Conservation (phyloP, 2,113 vertebrate species). For the Sclerurus mexicanus region DNA sequence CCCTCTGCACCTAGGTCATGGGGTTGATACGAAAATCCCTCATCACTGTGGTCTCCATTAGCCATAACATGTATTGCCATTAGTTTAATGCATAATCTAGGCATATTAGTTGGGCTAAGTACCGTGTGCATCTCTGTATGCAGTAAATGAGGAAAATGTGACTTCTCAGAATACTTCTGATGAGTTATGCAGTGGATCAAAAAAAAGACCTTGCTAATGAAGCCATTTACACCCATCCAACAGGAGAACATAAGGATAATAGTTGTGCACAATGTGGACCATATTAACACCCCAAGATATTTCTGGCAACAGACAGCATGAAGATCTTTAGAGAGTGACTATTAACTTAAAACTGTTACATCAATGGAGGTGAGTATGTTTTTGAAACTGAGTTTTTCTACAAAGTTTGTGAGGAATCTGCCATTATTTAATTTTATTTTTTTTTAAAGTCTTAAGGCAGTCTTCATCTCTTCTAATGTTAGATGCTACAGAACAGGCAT, state of each 20-base stretch:
- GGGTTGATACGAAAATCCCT: neutral
- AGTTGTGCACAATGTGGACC: neutral
- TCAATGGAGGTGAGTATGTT: neutral
- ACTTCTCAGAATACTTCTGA: neutral
- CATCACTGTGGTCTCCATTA: neutral
- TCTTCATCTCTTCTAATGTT: neutral
- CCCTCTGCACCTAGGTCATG: neutral
- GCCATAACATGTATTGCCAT: neutral
- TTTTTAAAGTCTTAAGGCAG: neutral
- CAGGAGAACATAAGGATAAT: neutral
- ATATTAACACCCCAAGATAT: neutral
- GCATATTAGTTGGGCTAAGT: neutral
- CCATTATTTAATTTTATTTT: neutral
- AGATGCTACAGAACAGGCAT: neutral
- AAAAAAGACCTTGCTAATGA: neutral
- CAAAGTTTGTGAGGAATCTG: neutral
- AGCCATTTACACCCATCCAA: neutral
- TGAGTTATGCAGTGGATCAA: neutral
- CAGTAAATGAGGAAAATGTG: neutral
- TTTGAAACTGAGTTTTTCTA: neutral
- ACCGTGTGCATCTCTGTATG: neutral
- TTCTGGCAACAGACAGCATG: neutral
- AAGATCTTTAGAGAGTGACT: neutral
- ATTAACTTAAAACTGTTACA: neutral
- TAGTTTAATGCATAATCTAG: neutral